phyloP scores from a whole-genome alignment of 2,797 vertebrate species.

The Thamnophis elegans region DNA sequence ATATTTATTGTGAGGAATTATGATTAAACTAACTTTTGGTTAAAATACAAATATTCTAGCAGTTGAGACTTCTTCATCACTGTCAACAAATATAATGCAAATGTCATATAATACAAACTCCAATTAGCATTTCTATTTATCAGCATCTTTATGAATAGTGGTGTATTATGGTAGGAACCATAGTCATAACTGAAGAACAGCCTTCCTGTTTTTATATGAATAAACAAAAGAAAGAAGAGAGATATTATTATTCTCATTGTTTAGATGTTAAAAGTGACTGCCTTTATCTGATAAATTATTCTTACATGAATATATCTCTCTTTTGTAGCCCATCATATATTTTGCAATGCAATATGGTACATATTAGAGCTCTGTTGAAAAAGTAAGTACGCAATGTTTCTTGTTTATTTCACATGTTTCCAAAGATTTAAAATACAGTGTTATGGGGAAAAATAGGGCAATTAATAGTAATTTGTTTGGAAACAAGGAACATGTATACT shows the following conservation, averaged over 20 bases:
- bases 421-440: background rate
- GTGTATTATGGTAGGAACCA: background rate
- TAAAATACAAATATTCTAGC: background rate
- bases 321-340: conserved; percentile 85
- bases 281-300: background rate
- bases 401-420: background rate
- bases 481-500: background rate
- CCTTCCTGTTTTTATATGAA: background rate
- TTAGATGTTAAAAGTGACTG: background rate
- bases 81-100: background rate
- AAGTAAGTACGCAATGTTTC: conserved; percentile 73
- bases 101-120: background rate
- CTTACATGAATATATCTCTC: conserved; percentile 31
- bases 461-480: background rate
- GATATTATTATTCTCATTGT: background rate
- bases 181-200: background rate
- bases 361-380: conserved; percentile 81
- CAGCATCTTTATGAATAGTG: background rate
- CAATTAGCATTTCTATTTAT: background rate
- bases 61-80: background rate
- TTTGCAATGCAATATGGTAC: conserved; percentile 87
- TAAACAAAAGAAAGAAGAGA: background rate
- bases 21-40: background rate
- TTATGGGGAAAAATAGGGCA: background rate
- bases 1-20: background rate